A percentile compares a stretch with the other conserved stretches of the same genome.
phyloP scores from a whole-genome alignment of 2,113 vertebrate genomes.

The Pogonocichla stellata region DNA sequence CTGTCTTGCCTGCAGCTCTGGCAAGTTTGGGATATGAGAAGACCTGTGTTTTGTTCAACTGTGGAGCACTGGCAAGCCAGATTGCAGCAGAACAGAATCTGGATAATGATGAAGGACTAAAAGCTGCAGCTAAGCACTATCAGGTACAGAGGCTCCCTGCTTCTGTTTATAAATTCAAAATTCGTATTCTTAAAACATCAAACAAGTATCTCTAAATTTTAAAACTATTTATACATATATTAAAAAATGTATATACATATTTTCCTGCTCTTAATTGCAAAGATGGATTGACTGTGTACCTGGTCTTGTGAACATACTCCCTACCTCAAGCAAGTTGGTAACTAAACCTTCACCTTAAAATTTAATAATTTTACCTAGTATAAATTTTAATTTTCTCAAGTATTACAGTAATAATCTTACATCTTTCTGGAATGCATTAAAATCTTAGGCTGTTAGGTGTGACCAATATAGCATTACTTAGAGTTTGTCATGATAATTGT shows the following conservation, averaged over 20 bases:
- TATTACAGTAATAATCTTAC: background rate
- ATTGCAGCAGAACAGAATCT: conserved; percentile 97
- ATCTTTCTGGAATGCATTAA: background rate
- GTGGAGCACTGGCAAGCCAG: conserved; percentile 93
- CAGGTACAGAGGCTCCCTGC: conserved; percentile 77
- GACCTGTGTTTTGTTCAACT: conserved; percentile 95
- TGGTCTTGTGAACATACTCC: background rate
- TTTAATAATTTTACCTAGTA: background rate
- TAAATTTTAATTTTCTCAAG: background rate
- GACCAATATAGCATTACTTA: background rate
- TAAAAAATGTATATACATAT: background rate
- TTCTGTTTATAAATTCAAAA: background rate
- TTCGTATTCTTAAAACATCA: background rate
- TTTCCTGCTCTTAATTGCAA: background rate
- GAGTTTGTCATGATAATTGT: background rate
- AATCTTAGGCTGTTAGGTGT: background rate
- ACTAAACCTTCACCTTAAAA: background rate
- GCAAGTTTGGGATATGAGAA: conserved; percentile 97
- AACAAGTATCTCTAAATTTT: background rate
- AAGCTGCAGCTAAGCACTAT: conserved; percentile 92
- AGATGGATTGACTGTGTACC: background rate
- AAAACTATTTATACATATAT: background rate
- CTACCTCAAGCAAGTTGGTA: accelerated
- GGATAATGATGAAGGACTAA: conserved; percentile 94
- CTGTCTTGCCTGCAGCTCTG: conserved; percentile 80